These are phyloP conservation scores for Drosophila formosana DNA, from an alignment of 2,888 invertebrate species.

Conservation along the genomic window DNA sequence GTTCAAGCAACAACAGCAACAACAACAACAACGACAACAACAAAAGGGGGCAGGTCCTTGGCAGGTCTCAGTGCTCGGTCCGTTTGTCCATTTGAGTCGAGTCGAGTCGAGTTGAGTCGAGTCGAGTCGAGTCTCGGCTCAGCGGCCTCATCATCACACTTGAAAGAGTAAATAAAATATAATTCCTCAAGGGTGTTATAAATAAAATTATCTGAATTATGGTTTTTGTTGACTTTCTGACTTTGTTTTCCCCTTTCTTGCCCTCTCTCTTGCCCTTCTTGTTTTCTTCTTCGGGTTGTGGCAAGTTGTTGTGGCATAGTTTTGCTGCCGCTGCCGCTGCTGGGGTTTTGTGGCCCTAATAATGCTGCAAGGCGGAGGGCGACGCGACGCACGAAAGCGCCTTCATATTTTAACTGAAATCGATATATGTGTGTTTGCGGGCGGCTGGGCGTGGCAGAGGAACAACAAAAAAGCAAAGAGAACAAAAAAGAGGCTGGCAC, in stretches of 20 bases:
- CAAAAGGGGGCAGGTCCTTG: conserved; percentile 42
- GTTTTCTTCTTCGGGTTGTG: conserved; percentile 15
- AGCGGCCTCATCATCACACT: conserved; percentile 79
- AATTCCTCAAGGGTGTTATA: conserved; percentile 83
- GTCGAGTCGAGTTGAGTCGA: neutral
- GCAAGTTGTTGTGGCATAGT: conserved; percentile 64
- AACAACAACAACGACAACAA: conserved; percentile 10
- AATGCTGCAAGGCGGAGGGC: conserved; percentile 52
- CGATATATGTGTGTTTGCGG: conserved; percentile 38
- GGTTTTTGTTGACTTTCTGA: conserved; percentile 82
- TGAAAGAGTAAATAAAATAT: conserved; percentile 81
- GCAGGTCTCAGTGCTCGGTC: conserved; percentile 20
- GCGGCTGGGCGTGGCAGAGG: conserved; percentile 28
- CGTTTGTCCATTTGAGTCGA: conserved; percentile 38
- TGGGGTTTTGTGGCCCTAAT: conserved; percentile 69
- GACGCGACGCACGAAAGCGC: conserved; percentile 25
- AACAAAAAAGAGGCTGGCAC: conserved; percentile 30
- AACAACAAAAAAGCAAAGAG: neutral
- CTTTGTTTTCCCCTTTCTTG: conserved; percentile 40
- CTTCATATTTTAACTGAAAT: conserved; percentile 59
- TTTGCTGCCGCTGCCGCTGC: conserved; percentile 26
- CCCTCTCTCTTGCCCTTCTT: neutral
- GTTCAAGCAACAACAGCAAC: conserved; percentile 26
- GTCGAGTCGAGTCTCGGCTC: conserved; percentile 37
- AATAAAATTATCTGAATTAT: conserved; percentile 84